Base-by-base conservation (phyloP, 2,888 invertebrate genomes). In the Scelioninae gen. 1 region DNA sequence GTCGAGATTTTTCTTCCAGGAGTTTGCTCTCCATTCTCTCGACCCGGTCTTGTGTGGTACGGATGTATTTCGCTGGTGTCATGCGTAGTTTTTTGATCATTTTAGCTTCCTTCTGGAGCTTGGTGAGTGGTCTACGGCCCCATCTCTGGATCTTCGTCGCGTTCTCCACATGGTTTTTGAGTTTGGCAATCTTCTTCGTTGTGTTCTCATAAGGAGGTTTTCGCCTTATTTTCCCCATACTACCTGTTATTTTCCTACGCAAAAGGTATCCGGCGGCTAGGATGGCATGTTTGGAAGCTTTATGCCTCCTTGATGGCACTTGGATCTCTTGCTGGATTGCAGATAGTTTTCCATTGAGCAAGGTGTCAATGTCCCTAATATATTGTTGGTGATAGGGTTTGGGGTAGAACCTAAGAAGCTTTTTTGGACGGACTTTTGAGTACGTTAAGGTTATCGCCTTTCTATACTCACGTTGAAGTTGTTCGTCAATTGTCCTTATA, bases 261-360 rank as follows among this genome's bases (percentile, higher is more conserved):
- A 63, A 11, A n/a, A 63, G 11, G 16, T 49, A 63, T 45, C 62
- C 62, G 7, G 45, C 62, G 15, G 45, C 62, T n/a, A 62, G 13
- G 1, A 62, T 62, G 5, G 47, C 63, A 16, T 63, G 63, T 11
- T 63, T 63, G 1, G 63, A 63, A 15, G 65, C 49, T 34, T 65
- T 51, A 32, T 63, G 63, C 32, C 63, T 53, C 11, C 11, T 38
- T 2, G 58, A 15, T 10, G 2, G 16, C 40, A 40, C 10, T 55
- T 34, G 5, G 6, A 34, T 11, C 8, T 55, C 31, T n/a, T 8
- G n/a, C 13, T 3, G 3, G 31, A 32, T 29, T 29, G 43, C 6
- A 9, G 11, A 9, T 9, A 43, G 43, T 43, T 43, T 11, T n/a
- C 5, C 43, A 5, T 5, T 10, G 6, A 43, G 11, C 4, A 43